Evolutionary conservation across 1,140 invertebrate genomes (phyloP), one percentile per base, ranked within the genome.

Genomic region (Drosophila micromelanica): DNA sequence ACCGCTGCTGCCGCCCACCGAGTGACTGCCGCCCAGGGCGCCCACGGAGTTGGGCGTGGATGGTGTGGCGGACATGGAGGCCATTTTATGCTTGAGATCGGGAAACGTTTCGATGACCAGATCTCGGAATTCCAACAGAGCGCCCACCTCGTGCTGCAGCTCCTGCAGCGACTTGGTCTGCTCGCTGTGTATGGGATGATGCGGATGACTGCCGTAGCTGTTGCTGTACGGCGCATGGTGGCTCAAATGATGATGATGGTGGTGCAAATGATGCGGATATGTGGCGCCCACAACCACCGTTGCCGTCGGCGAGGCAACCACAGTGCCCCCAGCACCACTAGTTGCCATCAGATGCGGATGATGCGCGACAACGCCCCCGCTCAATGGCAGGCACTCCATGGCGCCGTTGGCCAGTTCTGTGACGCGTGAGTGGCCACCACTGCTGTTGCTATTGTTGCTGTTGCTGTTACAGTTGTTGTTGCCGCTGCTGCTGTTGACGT

Each of bases 71-170:
- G 93, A 91, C 67, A 92, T 93, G n/a, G 92, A 92, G 37, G 93
- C 93, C 95, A 97, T 95, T 93, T 97, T 97, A 81, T 95, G 95
- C 89, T 96, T 95, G 86, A 97, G 94, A 93, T 97, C 96, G 75
- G 97, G 97, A 93, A 97, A 97, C 72, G 96, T 96, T 94, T 97
- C 96, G 94, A 97, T 96, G 93, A 97, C 96, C 94, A 97, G 94
- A 93, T 97, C 96, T 93, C 96, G 95, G 92, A 97, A 97, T 93
- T 97, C 96, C 92, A 97, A 94, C 65, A 97, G 92, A 69, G 96
- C 96, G 49, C 96, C 96, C 93, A 97, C 96, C 93, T 97, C 96
- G 96, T 97, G 96, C 95, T 97, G 96, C 90, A 97, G 93, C 93
- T 97, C 96, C 94, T 92, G 92, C 78, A 92, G 77, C 65, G 91